These are phyloP conservation scores for Malurus elegans DNA, from an alignment of 2,113 vertebrate species.

Conservation along the genomic window DNA sequence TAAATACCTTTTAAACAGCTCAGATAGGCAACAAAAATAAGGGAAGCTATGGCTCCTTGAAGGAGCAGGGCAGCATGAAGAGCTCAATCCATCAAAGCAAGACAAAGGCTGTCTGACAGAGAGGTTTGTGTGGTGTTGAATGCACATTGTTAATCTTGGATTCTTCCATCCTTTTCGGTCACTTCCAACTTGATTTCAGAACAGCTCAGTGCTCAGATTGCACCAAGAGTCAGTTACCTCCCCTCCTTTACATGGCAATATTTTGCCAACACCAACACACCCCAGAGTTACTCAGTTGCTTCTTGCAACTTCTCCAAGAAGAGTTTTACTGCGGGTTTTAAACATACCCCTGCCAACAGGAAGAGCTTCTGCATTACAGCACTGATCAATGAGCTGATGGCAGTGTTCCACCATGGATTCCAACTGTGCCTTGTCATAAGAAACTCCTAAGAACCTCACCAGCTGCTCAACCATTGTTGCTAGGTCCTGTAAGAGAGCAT, in stretches of 20 bases:
- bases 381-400: slow-evolving; percentile 95
- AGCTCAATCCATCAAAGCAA: background rate
- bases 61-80: background rate
- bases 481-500: slow-evolving; percentile 80
- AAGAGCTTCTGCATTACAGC: slow-evolving; percentile 91
- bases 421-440: slow-evolving; percentile 93
- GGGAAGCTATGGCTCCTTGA: background rate
- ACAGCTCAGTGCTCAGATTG: background rate
- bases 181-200: background rate
- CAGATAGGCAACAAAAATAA: background rate
- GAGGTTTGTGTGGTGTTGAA: background rate
- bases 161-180: background rate
- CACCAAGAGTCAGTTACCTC: background rate
- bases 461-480: slow-evolving; percentile 88
- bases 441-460: slow-evolving; percentile 89
- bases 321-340: background rate
- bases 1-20: background rate
- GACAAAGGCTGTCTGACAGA: background rate
- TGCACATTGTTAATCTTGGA: background rate
- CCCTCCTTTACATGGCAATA: background rate
- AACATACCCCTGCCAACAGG: slow-evolving; percentile 88
- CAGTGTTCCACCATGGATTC: slow-evolving; percentile 91
- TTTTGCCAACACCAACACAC: background rate
- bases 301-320: background rate
- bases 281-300: background rate